Conservation (phyloP, 2,797 vertebrate species). For the Coreius guichenoti region DNA sequence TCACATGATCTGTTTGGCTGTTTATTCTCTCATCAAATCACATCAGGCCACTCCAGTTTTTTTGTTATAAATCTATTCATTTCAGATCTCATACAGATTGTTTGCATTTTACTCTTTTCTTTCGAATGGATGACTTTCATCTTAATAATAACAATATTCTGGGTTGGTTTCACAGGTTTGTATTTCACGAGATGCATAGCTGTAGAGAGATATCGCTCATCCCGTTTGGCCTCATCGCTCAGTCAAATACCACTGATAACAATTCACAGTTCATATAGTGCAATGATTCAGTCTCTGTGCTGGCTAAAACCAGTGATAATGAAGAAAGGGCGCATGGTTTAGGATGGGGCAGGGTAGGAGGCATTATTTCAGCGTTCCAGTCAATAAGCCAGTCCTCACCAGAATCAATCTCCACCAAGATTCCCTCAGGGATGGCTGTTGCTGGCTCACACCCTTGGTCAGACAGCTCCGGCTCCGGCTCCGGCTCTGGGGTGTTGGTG, state of each 20-base stretch:
- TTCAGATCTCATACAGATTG: neutral
- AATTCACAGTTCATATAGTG: neutral
- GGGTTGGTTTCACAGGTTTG: neutral
- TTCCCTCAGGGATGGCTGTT: too few relatives aligned
- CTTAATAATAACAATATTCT: too few relatives aligned
- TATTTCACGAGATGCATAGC: slow-evolving; percentile 13
- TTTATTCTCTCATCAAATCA: slow-evolving; percentile 1
- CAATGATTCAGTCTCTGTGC: neutral
- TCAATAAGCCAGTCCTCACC: too few relatives aligned
- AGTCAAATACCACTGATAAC: neutral
- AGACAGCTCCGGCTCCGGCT: too few relatives aligned
- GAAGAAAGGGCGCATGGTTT: neutral
- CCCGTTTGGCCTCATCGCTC: neutral
- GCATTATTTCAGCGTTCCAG: neutral
- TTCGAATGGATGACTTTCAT: too few relatives aligned
- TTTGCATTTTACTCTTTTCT: neutral
- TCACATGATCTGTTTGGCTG: neutral
- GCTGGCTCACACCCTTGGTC: too few relatives aligned
- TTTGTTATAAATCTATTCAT: neutral
- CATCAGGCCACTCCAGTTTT: neutral
- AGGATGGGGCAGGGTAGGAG: neutral
- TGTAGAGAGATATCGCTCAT: neutral
- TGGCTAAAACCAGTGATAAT: too few relatives aligned
- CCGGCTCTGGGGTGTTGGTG: too few relatives aligned
- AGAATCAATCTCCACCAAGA: too few relatives aligned